Evolutionary conservation across 2,113 vertebrate species (phyloP).

Genomic region (Ciconia stormi): DNA sequence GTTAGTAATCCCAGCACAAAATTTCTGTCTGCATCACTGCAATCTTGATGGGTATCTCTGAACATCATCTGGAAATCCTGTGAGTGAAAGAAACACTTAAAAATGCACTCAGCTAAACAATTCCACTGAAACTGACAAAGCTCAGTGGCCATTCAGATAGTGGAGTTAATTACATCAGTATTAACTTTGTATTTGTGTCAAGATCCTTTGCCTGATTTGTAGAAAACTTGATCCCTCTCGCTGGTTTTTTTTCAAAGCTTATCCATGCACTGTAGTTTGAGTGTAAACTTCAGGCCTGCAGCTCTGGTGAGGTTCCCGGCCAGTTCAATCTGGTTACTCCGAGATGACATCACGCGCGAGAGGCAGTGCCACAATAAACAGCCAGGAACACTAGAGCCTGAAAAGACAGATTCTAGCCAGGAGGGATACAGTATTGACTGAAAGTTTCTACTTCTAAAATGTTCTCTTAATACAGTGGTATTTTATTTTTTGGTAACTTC

Average conservation of each 20-base stretch:
- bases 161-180: background rate
- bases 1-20: background rate
- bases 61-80: background rate
- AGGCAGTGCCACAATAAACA: slow-evolving; percentile 64
- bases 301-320: slow-evolving; percentile 73
- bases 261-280: slow-evolving; percentile 65
- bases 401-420: background rate
- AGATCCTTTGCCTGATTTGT: background rate
- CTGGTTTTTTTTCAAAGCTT: background rate
- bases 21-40: accelerated
- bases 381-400: background rate
- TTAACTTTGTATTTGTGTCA: background rate
- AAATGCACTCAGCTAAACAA: background rate
- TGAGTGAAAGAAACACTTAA: background rate
- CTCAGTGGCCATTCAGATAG: background rate
- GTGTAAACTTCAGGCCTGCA: slow-evolving; percentile 83
- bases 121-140: background rate
- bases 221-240: background rate
- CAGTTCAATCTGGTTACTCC: slow-evolving; percentile 87
- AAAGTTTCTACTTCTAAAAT: background rate
- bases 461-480: background rate
- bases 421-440: background rate
- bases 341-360: slow-evolving; percentile 80
- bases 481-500: background rate
- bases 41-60: accelerated